Evolutionary conservation across 2,888 invertebrate genomes (phyloP), one percentile per base, ranked within the genome.

Genomic region (Idaea aversata): DNA sequence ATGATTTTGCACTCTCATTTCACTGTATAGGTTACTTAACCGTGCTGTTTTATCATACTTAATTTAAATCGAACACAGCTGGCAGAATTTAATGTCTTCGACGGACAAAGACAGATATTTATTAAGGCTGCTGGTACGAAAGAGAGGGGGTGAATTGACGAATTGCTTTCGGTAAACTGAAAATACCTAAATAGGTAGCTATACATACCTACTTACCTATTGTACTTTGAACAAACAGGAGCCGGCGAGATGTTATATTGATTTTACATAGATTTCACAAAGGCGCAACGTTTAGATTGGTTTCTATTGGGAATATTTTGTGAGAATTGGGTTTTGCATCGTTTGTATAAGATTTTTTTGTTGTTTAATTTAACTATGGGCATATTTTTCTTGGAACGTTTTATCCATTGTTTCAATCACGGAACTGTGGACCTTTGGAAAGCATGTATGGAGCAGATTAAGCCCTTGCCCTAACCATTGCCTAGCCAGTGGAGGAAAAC

Each of bases 51-150:
- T 77, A 78, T 77, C 75, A 77, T 77, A 69, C 76, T 76, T 78
- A 75, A 80, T 78, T 80, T 78, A 75, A 78, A 81, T 80, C 70
- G 77, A 75, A 76, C 77, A 67, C 70, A 71, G 72, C 74, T 67
- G 75, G 74, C 76, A 75, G 73, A 73, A 71, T 75, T 70, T 78
- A 79, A 78, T 75, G 71, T 75, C 72, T 76, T 71, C 63, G 71
- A 57, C 67, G 71, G 72, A 70, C 63, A 71, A 68, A 64, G 72
- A 67, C 63, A 58, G 68, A 65, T 16, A 61, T 63, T 61, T 47
- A 36, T 58, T 57, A 15, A 63, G 7, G 47, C 13, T 47, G 47
- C 47, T 1, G 15, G 38, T 10, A 57, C 34, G 65, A 68, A 64
- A 60, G 61, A n/a, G 65, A 68, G 36, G 59, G 58, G 10, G 36